A percentile compares a stretch with the other conserved stretches of the same genome.
Conservation (phyloP, 1,140 invertebrate species). For the Vollenhovia emeryi region DNA sequence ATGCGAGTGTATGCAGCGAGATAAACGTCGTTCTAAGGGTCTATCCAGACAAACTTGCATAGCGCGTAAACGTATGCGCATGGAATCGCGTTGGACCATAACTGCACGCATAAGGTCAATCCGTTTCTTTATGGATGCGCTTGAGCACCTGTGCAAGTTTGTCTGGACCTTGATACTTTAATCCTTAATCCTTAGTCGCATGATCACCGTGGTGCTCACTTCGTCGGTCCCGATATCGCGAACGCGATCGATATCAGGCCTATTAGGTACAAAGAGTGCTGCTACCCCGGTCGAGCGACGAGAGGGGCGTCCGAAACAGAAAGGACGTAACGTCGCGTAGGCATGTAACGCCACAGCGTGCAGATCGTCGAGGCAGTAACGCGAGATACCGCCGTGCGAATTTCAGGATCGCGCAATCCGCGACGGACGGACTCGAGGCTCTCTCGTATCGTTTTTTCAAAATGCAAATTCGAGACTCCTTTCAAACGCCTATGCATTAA, state of each 20-base stretch:
- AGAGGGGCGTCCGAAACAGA: background rate
- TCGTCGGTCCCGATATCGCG: constrained; percentile 47
- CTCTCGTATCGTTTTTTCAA: background rate
- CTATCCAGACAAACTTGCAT: no score
- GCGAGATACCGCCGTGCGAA: background rate
- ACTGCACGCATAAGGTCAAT: no score
- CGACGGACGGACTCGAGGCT: background rate
- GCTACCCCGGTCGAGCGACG: background rate
- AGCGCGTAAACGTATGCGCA: no score
- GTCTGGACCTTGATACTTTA: no score
- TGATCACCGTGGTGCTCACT: constrained; percentile 61
- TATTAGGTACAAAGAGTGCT: constrained; percentile 31
- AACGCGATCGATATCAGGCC: constrained; percentile 38
- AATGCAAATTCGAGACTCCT: background rate
- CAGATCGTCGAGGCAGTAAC: background rate
- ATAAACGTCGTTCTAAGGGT: constrained; percentile 64
- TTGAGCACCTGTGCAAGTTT: no score
- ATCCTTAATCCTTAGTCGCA: constrained; percentile 55
- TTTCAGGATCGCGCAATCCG: background rate
- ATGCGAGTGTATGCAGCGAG: constrained; percentile 32
- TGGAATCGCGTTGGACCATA: no score
- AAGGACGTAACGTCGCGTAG: background rate
- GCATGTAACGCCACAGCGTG: background rate
- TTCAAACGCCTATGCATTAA: background rate
- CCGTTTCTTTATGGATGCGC: no score